Conservation (phyloP, 2,113 vertebrate genomes). For the Gopherus flavomarginatus region DNA sequence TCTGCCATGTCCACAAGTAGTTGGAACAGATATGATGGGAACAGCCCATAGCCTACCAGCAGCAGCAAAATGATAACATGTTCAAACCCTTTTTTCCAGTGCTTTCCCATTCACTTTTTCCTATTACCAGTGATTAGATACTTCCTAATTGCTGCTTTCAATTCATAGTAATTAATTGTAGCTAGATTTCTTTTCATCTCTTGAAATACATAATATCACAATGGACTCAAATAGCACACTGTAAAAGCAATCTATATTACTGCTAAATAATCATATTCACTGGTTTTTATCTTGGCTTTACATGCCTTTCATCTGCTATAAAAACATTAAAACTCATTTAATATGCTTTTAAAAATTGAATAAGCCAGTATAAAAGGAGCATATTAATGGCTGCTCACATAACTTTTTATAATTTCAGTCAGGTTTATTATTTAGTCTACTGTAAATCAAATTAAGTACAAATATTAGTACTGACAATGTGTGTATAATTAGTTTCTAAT, state of each 20-base stretch:
- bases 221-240: conserved; percentile 20
- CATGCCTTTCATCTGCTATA: conserved; percentile 73
- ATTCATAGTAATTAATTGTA: conserved; percentile 85
- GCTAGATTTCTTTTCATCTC: conserved; percentile 72
- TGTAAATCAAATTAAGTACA: conserved; percentile 79
- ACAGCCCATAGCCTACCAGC: not conserved
- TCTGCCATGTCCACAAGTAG: not conserved
- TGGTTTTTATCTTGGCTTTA: conserved; percentile 63
- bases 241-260: conserved; percentile 60
- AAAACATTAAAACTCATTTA: conserved; percentile 73
- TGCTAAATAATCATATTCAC: conserved; percentile 69
- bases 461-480: conserved; percentile 72
- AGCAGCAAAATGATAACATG: not conserved
- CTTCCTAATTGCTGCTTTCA: conserved; percentile 81
- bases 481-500: conserved; percentile 77
- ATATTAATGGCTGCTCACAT: conserved; percentile 59
- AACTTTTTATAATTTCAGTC: conserved; percentile 65
- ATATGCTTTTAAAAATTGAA: conserved; percentile 68
- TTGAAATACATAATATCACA: conserved; percentile 56
- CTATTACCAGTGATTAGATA: conserved; percentile 18
- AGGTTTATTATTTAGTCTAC: conserved; percentile 71
- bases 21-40: not conserved
- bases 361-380: conserved; percentile 55
- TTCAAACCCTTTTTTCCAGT: not conserved
- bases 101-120: not conserved